Percentiles rank a stretch among this genome's conserved stretches.
phyloP scores from a whole-genome alignment of 2,113 vertebrate species.

The Etheostoma cragini region DNA sequence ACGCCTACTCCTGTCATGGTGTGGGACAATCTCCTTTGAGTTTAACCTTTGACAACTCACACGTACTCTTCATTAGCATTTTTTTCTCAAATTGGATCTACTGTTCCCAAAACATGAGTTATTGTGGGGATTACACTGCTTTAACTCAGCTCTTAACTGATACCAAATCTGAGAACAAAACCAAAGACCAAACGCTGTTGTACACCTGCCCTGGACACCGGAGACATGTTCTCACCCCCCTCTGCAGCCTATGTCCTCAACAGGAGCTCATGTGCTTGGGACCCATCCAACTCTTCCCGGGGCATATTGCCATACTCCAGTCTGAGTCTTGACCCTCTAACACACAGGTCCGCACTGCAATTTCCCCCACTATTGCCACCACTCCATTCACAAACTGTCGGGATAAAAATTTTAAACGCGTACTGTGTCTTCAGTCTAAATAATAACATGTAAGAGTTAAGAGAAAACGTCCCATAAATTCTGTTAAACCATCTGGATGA shows the following conservation, averaged over 20 bases:
- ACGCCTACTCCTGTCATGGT: background rate
- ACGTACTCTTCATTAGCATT: background rate
- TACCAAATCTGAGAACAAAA: conserved; percentile 5
- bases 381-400: background rate
- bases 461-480: background rate
- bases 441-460: background rate
- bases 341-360: background rate
- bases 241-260: background rate
- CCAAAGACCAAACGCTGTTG: background rate
- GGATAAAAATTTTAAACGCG: background rate
- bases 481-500: conserved; percentile 5
- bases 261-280: conserved; percentile 3
- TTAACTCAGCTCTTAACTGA: background rate
- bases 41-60: background rate
- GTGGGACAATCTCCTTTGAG: background rate
- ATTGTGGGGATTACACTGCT: background rate
- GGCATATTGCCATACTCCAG: background rate
- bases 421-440: background rate
- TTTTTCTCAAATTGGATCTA: background rate
- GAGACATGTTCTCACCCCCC: conserved; percentile 4
- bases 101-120: background rate
- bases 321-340: conserved; percentile 9
- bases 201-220: background rate
- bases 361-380: background rate
- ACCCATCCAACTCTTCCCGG: background rate